Evolutionary conservation across 2,797 vertebrate species (phyloP), one percentile per base, ranked within the genome.

Genomic region (Squalus acanthias): DNA sequence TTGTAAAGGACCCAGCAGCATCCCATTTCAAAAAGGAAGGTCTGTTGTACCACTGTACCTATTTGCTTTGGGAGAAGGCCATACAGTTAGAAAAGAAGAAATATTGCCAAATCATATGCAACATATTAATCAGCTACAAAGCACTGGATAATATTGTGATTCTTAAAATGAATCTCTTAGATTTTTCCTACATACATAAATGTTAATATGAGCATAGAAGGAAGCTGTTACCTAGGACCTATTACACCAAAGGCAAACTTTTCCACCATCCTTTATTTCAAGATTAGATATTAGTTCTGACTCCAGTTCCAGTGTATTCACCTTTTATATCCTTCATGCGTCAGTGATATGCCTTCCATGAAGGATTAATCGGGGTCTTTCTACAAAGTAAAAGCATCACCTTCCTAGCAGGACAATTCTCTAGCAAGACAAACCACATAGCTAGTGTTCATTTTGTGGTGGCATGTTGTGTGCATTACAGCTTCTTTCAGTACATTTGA

Each of bases 401-500:
- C 24, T 57, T 76, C 46, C 46, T 29, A 95, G 7, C 70, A 60
- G 94, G 70, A 70, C 50, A 95, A 74, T 95, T 76, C 92, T 33
- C n/a, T 50, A 26, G 46, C 69, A 95, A 72, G 94, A 95, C 22
- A 95, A 74, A 74, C 69, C 70, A 57, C 46, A n/a, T 72, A 20
- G 70, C 46, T 57, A 5, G 50, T 57, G 22, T 29, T 95, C 94
- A 95, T 95, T 74, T 95, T 95, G 70, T 57, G 46, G 70, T 60
- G 13, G 13, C 74, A 60, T 53, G 50, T 33, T 95, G 94, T n/a
- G 50, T 13, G 15, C 94, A 95, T 57, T 95, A n/a, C 50, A 74
- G 50, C 22, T 74, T 95, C 69, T 65, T 76, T 95, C 69, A n/a
- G 70, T 60, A 53, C 70, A 95, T 95, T 53, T 53, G 50, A 95